Base-by-base conservation (phyloP, 92 coral and sea anemone species). In the Porites evermanni region DNA sequence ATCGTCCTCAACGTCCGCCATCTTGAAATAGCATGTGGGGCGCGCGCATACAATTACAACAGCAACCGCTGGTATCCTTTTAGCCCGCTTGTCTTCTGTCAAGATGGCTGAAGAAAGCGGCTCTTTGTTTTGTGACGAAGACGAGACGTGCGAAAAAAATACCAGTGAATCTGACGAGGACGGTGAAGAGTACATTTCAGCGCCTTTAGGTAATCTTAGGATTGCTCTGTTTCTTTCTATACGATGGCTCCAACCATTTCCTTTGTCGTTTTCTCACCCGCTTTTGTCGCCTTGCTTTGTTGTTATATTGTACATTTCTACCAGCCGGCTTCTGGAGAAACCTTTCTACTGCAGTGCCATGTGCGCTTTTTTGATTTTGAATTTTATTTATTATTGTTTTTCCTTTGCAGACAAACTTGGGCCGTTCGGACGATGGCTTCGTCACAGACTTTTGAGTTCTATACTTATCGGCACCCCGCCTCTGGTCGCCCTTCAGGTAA, bases 1-100 rank as follows among this genome's bases (percentile, higher is more conserved):
- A 78, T 96, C 98, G 66, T 96, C 98, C 72, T 94, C 98, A 32
- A 86, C 90, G 94, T 95, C 98, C 98, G 98, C 98, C 98, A 96
- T 96, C 90, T 94, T 96, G 95, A 90, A 89, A 77, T 80, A 83
- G 87, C 95, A 90, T 93, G 96, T 86, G 93, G 52, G 17, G 6
- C 7, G 24, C 29, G 91, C 88, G 91, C 88, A 77, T 72, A 61
- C 38, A 23, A 51, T 44, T 50, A 16, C n/a, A 20, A 19, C 58
- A 50, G 53, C 3, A 1, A 59, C 87, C 78, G 87, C 79, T 73
- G 79, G 4, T 60, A 79, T 63, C 5, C 51, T 38, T 72, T 71
- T n/a, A 8, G 80, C 72, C 72, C 87, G 72, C 79, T 58, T 71
- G 14, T 12, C 23, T 83, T 61, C 21, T 58, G 70, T 81, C 74